Evolutionary conservation across 2,797 vertebrate species (phyloP), one percentile per base, ranked within the genome.

Genomic region (Anolis apletophallus): DNA sequence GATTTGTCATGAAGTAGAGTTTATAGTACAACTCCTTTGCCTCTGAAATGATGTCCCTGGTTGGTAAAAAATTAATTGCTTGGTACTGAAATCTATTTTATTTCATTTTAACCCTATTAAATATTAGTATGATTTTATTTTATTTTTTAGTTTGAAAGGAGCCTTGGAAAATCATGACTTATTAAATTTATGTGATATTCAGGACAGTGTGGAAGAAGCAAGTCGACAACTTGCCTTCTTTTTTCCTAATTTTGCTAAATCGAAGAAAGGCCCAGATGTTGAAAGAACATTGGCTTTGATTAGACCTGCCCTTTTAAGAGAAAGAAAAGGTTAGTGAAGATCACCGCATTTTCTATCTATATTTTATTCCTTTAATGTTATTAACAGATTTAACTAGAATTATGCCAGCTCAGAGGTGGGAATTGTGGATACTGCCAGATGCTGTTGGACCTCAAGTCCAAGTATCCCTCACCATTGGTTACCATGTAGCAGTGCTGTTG

Each of bases 221-320:
- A 93, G 93, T 87, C 94, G 91, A 82, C 88, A 96, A n/a, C 92
- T 97, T 36, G 94, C 93, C 10, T 93, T 95, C 73, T 96, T 97
- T 84, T 97, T 97, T 34, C 96, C 97, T 16, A 82, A 94, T 88
- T 95, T 95, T 90, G 34, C 80, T 86, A 40, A 1, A 46, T 12
- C 55, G 29, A 54, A 1, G 7, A 21, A 6, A 76, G 91, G 91
- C 1, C 13, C 90, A 68, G 3, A 1, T 0, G 1, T 1, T 81
- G 95, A 95, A 93, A 96, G 36, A 77, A 96, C 95, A 29, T 69
- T 97, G 88, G 96, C 95, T 52, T 90, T 97, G 74, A 95, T 97
- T 88, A 92, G 94, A 88, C 96, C 96, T 76, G 74, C n/a, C 68
- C 87, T 97, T 21, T 87, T 96, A 85, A 93, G 83, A 17, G 93